phyloP scores from a whole-genome alignment of 2,888 invertebrate species.

The Metalampra italica region DNA sequence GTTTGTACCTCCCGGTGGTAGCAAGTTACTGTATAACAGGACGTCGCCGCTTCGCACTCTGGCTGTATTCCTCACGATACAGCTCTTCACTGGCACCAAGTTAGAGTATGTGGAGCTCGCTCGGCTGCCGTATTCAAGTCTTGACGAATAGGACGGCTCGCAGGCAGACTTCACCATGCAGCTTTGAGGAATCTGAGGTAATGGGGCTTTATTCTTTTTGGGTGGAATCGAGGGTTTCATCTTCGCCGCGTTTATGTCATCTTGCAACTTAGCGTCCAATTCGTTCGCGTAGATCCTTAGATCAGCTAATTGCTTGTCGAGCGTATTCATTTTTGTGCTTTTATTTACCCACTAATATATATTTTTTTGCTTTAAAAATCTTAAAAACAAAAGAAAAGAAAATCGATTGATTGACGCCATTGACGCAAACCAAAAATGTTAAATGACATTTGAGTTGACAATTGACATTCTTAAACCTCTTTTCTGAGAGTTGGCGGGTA shows the following conservation, averaged over 20 bases:
- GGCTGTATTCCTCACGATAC: conserved; percentile 65
- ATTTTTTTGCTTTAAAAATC: conserved; percentile 8
- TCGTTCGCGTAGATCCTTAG: conserved; percentile 71
- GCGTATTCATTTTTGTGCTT: conserved; percentile 54
- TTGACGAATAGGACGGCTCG: conserved; percentile 87
- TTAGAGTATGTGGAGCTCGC: conserved; percentile 73
- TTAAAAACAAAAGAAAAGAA: conserved; percentile 1
- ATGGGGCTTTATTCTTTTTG: conserved; percentile 67
- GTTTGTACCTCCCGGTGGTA: conserved; percentile 71
- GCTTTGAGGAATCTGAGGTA: conserved; percentile 86
- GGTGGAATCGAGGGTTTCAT: conserved; percentile 71
- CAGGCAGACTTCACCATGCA: conserved; percentile 84
- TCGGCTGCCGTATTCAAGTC: conserved; percentile 76
- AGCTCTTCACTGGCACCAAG: conserved; percentile 73
- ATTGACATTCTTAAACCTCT: too few species aligned
- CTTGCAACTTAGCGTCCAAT: conserved; percentile 69
- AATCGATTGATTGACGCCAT: conserved; percentile 7
- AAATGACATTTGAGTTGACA: too few species aligned
- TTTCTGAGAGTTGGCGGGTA: too few species aligned
- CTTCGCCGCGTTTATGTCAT: conserved; percentile 68
- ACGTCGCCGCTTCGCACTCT: conserved; percentile 65
- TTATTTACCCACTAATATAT: conserved; percentile 7
- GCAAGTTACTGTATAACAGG: conserved; percentile 64
- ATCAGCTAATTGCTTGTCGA: conserved; percentile 69
- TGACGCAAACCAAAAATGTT: too few species aligned